Evolutionary conservation across 2,888 invertebrate species (phyloP).

Genomic region (Caenorhabditis doughertyi): DNA sequence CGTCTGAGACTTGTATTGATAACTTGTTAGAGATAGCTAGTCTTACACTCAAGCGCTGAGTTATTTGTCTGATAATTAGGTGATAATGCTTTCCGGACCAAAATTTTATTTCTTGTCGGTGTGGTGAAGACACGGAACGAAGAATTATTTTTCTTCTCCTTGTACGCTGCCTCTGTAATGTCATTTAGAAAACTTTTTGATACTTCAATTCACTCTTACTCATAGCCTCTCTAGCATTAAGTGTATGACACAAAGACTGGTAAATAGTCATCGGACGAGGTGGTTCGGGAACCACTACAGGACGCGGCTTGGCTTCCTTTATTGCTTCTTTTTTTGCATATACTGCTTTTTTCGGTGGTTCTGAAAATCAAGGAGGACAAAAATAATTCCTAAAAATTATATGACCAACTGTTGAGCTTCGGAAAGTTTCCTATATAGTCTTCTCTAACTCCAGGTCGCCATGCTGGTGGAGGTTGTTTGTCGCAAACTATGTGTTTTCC

Average conservation of each 20-base stretch:
- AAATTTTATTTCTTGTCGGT: not conserved
- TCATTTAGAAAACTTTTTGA: not conserved
- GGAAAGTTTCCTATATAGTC: constrained; percentile 19
- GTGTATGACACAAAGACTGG: not conserved
- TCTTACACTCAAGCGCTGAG: constrained; percentile 18
- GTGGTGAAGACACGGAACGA: constrained; percentile 31
- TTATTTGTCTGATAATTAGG: too few species aligned
- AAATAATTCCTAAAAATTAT: not conserved
- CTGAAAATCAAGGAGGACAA: not conserved
- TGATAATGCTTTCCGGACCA: too few species aligned
- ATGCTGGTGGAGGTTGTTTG: not conserved
- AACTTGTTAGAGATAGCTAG: too few species aligned
- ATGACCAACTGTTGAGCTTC: not conserved
- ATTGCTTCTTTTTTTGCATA: not conserved
- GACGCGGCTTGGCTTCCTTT: not conserved
- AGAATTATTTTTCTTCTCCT: not conserved
- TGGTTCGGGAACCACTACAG: not conserved
- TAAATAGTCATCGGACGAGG: not conserved
- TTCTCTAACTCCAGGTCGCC: constrained; percentile 1
- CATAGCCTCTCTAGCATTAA: not conserved
- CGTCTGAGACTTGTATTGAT: too few species aligned
- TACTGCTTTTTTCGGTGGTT: not conserved
- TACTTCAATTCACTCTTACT: not conserved
- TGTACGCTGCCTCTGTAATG: constrained; percentile 15
- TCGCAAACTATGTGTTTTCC: not conserved